phyloP scores from a whole-genome alignment of 2,888 invertebrate species.

The Lithosia quadra region DNA sequence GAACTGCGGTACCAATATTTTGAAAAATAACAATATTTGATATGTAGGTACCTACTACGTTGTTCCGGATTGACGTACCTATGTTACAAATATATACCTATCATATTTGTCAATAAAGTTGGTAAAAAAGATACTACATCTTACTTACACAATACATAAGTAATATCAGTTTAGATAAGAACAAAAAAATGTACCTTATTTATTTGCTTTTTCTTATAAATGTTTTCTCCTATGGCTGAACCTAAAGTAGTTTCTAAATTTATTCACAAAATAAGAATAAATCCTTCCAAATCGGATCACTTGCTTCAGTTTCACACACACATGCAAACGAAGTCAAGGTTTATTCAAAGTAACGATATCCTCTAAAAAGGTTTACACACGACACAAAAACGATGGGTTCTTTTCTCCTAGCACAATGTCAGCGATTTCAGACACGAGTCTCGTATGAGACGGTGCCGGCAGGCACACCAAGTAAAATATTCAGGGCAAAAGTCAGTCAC shows the following conservation, averaged over 20 bases:
- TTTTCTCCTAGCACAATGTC: constrained; percentile 50
- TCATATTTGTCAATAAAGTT: no score
- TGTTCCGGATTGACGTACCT: no score
- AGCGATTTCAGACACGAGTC: constrained; percentile 66
- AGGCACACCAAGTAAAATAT: constrained; percentile 77
- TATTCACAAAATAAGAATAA: constrained; percentile 23
- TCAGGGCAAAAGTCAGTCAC: constrained; percentile 85
- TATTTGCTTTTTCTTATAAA: background rate
- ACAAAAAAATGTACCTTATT: constrained; percentile 11
- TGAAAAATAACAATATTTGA: no score
- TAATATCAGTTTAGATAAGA: constrained; percentile 13
- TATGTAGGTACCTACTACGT: no score
- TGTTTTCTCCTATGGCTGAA: background rate
- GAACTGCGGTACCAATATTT: no score
- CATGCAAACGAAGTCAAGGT: constrained; percentile 10
- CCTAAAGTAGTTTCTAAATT: constrained; percentile 22
- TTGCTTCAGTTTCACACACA: constrained; percentile 12
- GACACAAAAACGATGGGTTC: constrained; percentile 42
- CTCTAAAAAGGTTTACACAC: constrained; percentile 34
- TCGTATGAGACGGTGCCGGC: constrained; percentile 68
- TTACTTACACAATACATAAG: no score
- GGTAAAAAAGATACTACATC: no score
- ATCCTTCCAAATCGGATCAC: constrained; percentile 8
- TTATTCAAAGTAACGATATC: constrained; percentile 31
- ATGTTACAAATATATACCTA: no score